These are phyloP conservation scores for Watsonalla binaria DNA, from an alignment of 2,888 invertebrate genomes.

Conservation along the genomic window DNA sequence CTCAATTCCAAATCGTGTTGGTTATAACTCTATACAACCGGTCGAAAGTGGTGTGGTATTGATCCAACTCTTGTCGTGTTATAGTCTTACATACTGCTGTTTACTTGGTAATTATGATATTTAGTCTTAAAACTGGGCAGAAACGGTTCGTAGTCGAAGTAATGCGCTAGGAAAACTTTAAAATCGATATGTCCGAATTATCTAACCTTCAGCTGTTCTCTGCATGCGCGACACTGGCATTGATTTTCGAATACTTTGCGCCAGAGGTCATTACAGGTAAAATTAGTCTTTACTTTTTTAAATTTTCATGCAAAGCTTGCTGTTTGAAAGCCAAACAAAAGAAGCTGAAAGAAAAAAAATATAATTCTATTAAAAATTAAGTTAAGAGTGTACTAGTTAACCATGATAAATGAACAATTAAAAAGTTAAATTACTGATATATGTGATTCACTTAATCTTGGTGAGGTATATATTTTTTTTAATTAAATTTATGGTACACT, in stretches of 20 bases:
- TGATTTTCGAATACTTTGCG: conserved; percentile 32
- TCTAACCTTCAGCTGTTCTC: conserved; percentile 30
- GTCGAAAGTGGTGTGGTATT: conserved; percentile 18
- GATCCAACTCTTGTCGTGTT: background rate
- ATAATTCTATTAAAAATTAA: too few species aligned
- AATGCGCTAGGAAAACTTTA: background rate
- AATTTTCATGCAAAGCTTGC: background rate
- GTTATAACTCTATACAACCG: background rate
- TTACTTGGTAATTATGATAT: background rate
- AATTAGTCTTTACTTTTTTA: background rate
- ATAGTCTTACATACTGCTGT: background rate
- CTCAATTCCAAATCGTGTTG: background rate
- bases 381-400: too few species aligned
- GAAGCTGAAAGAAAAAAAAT: too few species aligned
- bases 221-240: conserved; percentile 34
- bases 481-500: too few species aligned
- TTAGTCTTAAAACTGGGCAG: too few species aligned
- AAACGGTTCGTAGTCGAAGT: background rate
- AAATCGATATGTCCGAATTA: conserved; percentile 24
- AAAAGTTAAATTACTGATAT: too few species aligned
- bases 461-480: too few species aligned
- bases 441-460: too few species aligned
- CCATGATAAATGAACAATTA: too few species aligned
- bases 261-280: conserved; percentile 17
- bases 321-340: too few species aligned